Evolutionary conservation across 2,888 invertebrate genomes (phyloP).

Genomic region (Folsomia manolachei): DNA sequence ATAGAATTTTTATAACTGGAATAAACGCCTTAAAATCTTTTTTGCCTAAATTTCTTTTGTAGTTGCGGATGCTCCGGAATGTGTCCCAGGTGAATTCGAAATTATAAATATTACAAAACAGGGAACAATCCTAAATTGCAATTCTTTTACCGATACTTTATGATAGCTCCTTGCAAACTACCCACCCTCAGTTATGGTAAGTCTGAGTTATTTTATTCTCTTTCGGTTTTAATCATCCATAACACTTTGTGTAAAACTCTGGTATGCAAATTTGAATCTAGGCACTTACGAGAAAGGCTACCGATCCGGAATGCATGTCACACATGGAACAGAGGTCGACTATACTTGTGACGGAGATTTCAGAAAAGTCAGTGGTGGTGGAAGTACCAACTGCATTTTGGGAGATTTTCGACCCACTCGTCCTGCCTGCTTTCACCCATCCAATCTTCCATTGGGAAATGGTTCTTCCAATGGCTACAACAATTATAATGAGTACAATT

Average conservation of each 20-base stretch:
- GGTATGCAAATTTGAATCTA: too few species aligned
- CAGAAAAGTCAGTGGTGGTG: conserved; percentile 38
- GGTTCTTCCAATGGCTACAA: conserved; percentile 30
- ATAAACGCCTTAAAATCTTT: too few species aligned
- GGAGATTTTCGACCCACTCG: conserved; percentile 77
- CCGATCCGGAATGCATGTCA: conserved; percentile 73
- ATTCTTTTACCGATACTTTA: conserved; percentile 16
- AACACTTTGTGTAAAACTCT: too few species aligned
- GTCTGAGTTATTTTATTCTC: too few species aligned
- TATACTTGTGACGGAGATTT: conserved; percentile 45
- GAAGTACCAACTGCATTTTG: conserved; percentile 58
- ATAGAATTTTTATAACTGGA: too few species aligned
- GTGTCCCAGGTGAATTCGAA: conserved; percentile 63
- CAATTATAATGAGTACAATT: conserved; percentile 24
- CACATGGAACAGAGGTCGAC: conserved; percentile 69
- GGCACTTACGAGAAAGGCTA: conserved; percentile 75
- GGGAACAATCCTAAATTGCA: background rate
- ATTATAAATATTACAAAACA: background rate
- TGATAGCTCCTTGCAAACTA: conserved; percentile 66
- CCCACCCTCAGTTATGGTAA: too few species aligned
- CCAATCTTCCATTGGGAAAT: conserved; percentile 30
- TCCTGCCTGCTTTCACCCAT: conserved; percentile 62
- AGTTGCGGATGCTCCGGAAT: conserved; percentile 79
- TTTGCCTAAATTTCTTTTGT: too few species aligned
- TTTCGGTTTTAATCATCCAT: too few species aligned